Evolutionary conservation across 2,888 invertebrate species (phyloP).

Genomic region (Fragum sueziense): DNA sequence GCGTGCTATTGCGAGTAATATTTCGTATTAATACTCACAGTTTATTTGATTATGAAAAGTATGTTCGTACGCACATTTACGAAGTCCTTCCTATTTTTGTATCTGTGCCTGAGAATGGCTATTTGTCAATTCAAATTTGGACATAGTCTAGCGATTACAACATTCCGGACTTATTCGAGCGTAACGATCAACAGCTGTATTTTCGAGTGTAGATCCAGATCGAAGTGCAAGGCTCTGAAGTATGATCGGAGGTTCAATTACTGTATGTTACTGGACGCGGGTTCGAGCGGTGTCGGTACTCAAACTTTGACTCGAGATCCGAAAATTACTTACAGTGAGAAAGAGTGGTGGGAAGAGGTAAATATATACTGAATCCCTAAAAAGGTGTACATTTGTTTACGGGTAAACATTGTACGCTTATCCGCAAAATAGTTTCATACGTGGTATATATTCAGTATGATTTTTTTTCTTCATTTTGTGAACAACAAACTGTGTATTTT

Average conservation of each 20-base stretch:
- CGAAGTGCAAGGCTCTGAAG: background rate
- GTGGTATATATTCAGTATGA: too few relatives aligned
- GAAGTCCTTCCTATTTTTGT: background rate
- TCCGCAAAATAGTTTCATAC: too few relatives aligned
- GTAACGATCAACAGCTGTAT: background rate
- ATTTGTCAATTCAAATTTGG: background rate
- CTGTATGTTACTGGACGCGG: background rate
- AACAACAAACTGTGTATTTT: too few relatives aligned
- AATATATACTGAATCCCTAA: too few relatives aligned
- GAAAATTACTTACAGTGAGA: background rate
- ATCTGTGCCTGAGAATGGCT: background rate
- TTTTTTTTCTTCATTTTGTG: too few relatives aligned
- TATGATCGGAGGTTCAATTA: background rate
- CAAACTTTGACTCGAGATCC: background rate
- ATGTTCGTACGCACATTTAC: too few relatives aligned
- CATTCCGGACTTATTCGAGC: background rate
- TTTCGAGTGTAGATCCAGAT: background rate
- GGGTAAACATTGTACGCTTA: too few relatives aligned
- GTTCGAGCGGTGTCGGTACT: background rate
- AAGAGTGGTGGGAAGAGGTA: background rate
- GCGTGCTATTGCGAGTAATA: too few relatives aligned
- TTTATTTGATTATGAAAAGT: too few relatives aligned
- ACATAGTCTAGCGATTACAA: background rate
- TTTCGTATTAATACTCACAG: too few relatives aligned
- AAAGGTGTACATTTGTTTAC: too few relatives aligned